Percentiles rank a stretch among this genome's conserved stretches.
Evolutionary conservation across 1,140 invertebrate genomes (phyloP).

Genomic region (Anastrepha ludens): DNA sequence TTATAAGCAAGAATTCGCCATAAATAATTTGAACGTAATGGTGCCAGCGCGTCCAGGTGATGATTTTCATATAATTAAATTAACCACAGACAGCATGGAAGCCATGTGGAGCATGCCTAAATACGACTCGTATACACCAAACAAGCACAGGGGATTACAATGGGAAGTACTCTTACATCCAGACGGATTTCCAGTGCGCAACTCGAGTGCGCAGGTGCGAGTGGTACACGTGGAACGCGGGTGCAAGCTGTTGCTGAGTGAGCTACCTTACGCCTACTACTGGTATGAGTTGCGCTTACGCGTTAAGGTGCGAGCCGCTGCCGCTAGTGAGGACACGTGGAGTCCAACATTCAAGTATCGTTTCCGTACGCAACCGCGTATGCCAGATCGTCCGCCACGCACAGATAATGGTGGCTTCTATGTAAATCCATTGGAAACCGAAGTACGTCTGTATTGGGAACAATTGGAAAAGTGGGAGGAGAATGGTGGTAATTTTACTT

Average conservation of each 20-base stretch:
- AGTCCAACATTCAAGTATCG: slow-evolving; percentile 53
- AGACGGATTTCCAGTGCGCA: slow-evolving; percentile 22
- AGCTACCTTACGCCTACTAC: slow-evolving; percentile 55
- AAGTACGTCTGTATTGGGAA: slow-evolving; percentile 56
- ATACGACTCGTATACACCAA: slow-evolving; percentile 52
- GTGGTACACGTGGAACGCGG: slow-evolving; percentile 20
- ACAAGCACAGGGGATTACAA: slow-evolving; percentile 47
- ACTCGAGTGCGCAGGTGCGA: slow-evolving; percentile 1
- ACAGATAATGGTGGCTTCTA: slow-evolving; percentile 55
- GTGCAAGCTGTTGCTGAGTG: background rate
- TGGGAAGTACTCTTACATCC: slow-evolving; percentile 55
- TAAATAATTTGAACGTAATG: slow-evolving; percentile 55
- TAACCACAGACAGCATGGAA: slow-evolving; percentile 39
- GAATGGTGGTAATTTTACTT: slow-evolving; percentile 56
- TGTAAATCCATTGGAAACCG: slow-evolving; percentile 55
- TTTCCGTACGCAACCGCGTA: slow-evolving; percentile 51
- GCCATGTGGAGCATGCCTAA: slow-evolving; percentile 53
- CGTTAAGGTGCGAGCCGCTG: slow-evolving; percentile 35
- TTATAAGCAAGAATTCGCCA: slow-evolving; percentile 53
- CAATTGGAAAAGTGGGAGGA: slow-evolving; percentile 44
- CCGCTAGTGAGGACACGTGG: slow-evolving; percentile 44
- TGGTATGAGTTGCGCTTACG: slow-evolving; percentile 52
- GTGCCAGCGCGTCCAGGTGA: slow-evolving; percentile 49
- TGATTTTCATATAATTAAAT: slow-evolving; percentile 48
- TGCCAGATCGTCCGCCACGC: slow-evolving; percentile 52